These are phyloP conservation scores for Penaeus japonicus DNA, from an alignment of 1,140 invertebrate genomes.

Conservation along the genomic window DNA sequence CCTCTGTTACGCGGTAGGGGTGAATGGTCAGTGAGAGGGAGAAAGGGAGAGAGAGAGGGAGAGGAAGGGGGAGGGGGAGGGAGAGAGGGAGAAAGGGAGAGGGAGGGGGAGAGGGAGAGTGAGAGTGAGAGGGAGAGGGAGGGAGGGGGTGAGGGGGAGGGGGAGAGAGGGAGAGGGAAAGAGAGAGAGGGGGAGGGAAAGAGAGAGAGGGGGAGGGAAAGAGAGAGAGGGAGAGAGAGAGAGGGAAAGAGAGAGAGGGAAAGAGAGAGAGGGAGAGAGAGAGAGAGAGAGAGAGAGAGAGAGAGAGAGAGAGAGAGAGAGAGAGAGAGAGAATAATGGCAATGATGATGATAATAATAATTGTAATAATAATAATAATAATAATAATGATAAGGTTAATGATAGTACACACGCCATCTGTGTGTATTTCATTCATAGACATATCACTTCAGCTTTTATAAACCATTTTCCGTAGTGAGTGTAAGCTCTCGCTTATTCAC, in stretches of 20 bases:
- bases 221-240: neutral
- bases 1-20: too few species aligned
- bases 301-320: conserved; percentile 4
- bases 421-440: too few species aligned
- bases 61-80: neutral
- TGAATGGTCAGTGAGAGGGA: neutral
- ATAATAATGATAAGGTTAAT: neutral
- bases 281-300: conserved; percentile 19
- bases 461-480: too few species aligned
- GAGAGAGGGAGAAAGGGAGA: neutral
- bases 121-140: conserved; percentile 3
- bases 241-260: neutral
- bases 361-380: neutral
- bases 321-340: neutral
- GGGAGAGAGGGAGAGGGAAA: neutral
- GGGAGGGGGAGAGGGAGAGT: conserved; percentile 19
- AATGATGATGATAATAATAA: neutral
- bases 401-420: too few species aligned
- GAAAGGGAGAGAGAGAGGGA: neutral
- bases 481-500: too few species aligned
- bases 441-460: too few species aligned
- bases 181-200: too few species aligned
- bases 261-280: neutral
- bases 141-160: neutral
- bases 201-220: too few species aligned